Evolutionary conservation across 2,113 vertebrate species (phyloP).

Genomic region (Tonatia bakeri): DNA sequence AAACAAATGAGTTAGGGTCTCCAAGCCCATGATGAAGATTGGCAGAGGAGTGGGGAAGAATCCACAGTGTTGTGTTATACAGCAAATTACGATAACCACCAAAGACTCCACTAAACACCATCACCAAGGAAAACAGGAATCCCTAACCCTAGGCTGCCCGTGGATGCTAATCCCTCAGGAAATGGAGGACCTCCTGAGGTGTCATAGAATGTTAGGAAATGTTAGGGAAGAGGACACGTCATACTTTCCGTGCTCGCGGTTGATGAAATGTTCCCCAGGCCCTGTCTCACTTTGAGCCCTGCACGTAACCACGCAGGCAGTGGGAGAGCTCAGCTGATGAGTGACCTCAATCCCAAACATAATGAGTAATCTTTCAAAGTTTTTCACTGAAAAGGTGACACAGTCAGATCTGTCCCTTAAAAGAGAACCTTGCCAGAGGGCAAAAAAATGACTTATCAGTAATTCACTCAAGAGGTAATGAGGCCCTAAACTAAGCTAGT

Average conservation of each 20-base stretch:
- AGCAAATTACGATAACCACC: not conserved
- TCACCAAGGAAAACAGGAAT: not conserved
- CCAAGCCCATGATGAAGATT: not conserved
- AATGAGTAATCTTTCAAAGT: not conserved
- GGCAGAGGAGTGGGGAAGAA: not conserved
- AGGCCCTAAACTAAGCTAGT: not conserved
- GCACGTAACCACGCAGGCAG: not conserved
- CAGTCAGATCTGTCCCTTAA: not conserved
- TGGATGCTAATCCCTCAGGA: not conserved
- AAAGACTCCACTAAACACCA: not conserved
- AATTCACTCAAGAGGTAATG: not conserved
- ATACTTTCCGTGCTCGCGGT: not conserved
- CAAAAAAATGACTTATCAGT: not conserved
- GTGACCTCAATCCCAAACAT: not conserved
- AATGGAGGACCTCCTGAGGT: not conserved
- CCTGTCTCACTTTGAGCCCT: not conserved
- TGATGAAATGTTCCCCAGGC: not conserved
- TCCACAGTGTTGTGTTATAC: not conserved
- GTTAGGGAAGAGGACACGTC: not conserved
- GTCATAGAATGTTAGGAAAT: not conserved
- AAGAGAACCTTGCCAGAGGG: not conserved
- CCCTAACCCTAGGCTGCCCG: not conserved
- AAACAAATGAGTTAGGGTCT: not conserved
- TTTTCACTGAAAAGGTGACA: slow-evolving; percentile 12
- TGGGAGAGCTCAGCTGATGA: not conserved